A percentile compares a stretch with the other conserved stretches of the same genome.
Conservation (phyloP, 2,888 invertebrate genomes). For the Ophonus ardosiacus region DNA sequence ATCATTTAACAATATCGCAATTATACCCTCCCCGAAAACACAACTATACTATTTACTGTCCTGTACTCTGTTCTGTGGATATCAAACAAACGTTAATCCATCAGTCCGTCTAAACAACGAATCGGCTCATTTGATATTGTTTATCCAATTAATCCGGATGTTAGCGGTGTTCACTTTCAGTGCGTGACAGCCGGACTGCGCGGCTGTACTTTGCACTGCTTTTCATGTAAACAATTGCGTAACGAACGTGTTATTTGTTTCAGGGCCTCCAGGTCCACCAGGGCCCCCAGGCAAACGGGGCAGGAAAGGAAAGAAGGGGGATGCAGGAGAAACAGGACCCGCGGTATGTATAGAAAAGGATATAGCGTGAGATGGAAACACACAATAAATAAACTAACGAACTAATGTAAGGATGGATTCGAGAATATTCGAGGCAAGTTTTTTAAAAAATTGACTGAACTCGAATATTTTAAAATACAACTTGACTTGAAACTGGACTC, state of each 20-base stretch:
- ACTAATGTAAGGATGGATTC: too few species aligned
- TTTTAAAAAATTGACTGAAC: too few species aligned
- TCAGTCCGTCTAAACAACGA: slow-evolving; percentile 14
- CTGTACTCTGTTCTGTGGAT: too few species aligned
- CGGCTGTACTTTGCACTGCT: neutral
- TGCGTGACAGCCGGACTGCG: neutral
- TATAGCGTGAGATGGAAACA: slow-evolving; percentile 7
- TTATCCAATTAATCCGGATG: slow-evolving; percentile 40
- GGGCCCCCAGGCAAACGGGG: slow-evolving; percentile 93
- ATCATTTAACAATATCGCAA: too few species aligned
- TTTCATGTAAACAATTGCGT: slow-evolving; percentile 18
- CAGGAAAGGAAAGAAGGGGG: slow-evolving; percentile 93
- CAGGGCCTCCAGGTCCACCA: slow-evolving; percentile 86
- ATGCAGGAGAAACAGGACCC: slow-evolving; percentile 87
- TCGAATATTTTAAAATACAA: too few species aligned
- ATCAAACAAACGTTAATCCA: slow-evolving; percentile 13
- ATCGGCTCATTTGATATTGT: slow-evolving; percentile 39
- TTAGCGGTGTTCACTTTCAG: slow-evolving; percentile 23
- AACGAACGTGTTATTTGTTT: slow-evolving; percentile 66
- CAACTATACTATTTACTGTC: too few species aligned
- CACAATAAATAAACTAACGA: neutral
- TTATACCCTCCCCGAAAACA: too few species aligned
- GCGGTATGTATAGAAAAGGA: slow-evolving; percentile 81
- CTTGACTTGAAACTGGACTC: too few species aligned
- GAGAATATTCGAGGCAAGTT: too few species aligned